Percentiles rank a stretch among this genome's conserved stretches.
Evolutionary conservation across 2,113 vertebrate species (phyloP).

Genomic region (Romanogobio albipinnatus): DNA sequence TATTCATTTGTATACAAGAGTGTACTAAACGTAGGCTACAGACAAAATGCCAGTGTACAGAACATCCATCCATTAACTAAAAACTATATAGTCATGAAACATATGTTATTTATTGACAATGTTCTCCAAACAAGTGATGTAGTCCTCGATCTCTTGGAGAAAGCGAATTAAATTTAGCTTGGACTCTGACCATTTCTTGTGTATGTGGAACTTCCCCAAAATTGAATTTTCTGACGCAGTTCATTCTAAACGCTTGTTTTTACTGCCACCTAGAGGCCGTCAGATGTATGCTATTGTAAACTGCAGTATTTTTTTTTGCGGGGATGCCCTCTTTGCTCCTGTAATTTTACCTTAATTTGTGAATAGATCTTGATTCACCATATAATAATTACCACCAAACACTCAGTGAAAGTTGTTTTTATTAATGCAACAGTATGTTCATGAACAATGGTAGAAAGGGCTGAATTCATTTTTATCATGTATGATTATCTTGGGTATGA

Average conservation of each 20-base stretch:
- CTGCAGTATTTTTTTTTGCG: neutral
- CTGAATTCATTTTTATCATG: neutral
- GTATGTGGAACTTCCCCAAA: no score
- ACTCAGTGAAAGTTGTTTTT: neutral
- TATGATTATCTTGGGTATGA: neutral
- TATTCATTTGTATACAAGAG: no score
- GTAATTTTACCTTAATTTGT: neutral
- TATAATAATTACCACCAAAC: neutral
- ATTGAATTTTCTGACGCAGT: neutral
- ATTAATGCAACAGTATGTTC: slow-evolving; percentile 12
- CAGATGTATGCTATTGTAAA: neutral
- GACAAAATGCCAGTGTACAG: no score
- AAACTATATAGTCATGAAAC: no score
- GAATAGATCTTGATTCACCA: neutral
- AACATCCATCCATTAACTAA: no score
- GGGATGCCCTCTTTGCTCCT: neutral
- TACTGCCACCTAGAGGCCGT: slow-evolving; percentile 27
- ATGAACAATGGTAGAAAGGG: neutral
- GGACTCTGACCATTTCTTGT: no score
- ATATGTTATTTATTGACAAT: no score
- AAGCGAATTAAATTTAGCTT: no score
- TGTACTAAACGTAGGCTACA: no score
- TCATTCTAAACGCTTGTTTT: neutral
- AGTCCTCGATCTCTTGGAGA: no score
- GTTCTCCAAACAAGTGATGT: no score